phyloP scores from a whole-genome alignment of 2,113 vertebrate species.

The Ginglymostoma cirratum region DNA sequence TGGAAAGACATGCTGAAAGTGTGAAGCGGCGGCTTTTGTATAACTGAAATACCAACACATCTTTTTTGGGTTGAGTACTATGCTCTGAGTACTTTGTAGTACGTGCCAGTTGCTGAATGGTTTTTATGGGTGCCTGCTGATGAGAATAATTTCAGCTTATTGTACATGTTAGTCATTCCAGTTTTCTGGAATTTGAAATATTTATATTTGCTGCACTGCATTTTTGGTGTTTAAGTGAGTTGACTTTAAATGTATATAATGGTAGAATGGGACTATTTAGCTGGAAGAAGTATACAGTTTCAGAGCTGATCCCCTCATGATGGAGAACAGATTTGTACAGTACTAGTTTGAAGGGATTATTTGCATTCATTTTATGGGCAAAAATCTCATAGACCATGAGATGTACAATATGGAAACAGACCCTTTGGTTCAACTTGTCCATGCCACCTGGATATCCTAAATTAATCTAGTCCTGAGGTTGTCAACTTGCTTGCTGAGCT shows the following conservation, averaged over 20 bases:
- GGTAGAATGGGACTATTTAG: background rate
- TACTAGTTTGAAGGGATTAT: background rate
- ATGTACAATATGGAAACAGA: no score
- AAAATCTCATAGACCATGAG: no score
- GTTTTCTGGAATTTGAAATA: background rate
- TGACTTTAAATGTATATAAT: background rate
- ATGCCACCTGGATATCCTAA: no score
- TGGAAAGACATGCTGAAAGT: background rate
- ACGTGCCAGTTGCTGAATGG: background rate
- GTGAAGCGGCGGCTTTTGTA: background rate
- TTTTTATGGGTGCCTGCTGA: background rate
- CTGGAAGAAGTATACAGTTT: background rate
- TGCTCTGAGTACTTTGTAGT: background rate
- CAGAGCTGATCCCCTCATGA: background rate
- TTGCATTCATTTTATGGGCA: background rate
- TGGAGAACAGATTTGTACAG: background rate
- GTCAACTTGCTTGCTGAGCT: no score
- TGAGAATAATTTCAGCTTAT: background rate
- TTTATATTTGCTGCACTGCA: background rate
- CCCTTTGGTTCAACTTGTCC: no score
- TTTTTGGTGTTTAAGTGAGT: background rate
- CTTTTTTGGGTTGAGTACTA: background rate
- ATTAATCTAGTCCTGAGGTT: no score
- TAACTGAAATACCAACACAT: background rate
- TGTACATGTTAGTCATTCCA: background rate